Base-by-base conservation (phyloP, 1,140 invertebrate genomes). In the Drosophila mojavensis region DNA sequence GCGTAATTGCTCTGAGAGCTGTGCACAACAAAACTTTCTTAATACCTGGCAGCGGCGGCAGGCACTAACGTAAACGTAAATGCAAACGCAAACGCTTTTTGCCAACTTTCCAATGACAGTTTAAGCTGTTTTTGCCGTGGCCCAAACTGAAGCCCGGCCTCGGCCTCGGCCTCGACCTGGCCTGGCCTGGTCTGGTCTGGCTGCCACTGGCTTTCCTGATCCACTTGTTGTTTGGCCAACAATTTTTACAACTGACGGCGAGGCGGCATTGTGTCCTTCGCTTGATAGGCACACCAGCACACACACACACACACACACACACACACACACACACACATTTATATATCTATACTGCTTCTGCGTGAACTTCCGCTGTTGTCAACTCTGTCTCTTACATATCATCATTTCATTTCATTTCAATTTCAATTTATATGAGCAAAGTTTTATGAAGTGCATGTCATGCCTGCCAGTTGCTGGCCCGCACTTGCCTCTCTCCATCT, bases 361-460 rank as follows among this genome's bases (percentile, higher is more conserved):
- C 72, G 26, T 41, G 51, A 76, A 53, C 63, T 75, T 59, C 39
- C 60, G 72, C 48, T 43, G 64, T 60, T 73, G 71, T 74, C 58
- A 68, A 61, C 71, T 62, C 58, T 45, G 58, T 66, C 62, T 54
- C 68, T 55, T 59, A 68, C 63, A 75, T 78, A 78, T 78, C 75
- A 78, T 78, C 75, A 75, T 78, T 81, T 82, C 81, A 80, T 80
- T 80, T 80, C 79, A 88, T 86, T 85, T 85, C 82, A 85, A 85
- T 85, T 86, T 86, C 82, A 86, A 86, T 86, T 86, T 86, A 88
- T 86, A 86, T 86, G 82, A 86, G 83, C 72, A 86, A 86, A 86
- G 72, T 86, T 86, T 86, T 86, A 86, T 86, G 83, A 86, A 86
- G 83, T 86, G 79, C 79, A 86, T 86, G 82, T 86, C 83, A 88